A percentile compares a stretch with the other conserved stretches of the same genome.
Evolutionary conservation across 2,888 invertebrate genomes (phyloP).

Genomic region (Ichneumon xanthorius): DNA sequence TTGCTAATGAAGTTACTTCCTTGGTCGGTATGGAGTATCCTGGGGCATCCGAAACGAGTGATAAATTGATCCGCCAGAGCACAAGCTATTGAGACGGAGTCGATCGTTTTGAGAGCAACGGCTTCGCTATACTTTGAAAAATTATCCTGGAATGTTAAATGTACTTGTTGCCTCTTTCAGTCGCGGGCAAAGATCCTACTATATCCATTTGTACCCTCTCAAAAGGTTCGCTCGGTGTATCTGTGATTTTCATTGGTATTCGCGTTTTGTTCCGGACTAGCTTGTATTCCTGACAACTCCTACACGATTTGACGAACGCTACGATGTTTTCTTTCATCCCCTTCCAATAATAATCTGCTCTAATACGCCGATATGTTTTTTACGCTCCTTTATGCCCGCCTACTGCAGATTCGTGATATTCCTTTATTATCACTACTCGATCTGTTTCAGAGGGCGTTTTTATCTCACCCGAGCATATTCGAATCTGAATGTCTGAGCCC

Average conservation of each 20-base stretch:
- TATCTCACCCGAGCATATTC: constrained; percentile 42
- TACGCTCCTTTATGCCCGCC: constrained; percentile 59
- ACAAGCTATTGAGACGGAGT: constrained; percentile 43
- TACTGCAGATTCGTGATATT: constrained; percentile 57
- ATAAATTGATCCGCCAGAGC: too few species aligned
- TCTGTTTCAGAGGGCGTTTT: constrained; percentile 17
- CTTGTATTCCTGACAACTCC: too few species aligned
- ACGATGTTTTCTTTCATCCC: too few species aligned
- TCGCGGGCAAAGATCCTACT: constrained; percentile 67
- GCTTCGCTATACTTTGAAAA: constrained; percentile 61
- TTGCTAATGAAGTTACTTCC: too few species aligned
- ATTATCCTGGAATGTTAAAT: constrained; percentile 55
- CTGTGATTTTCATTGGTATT: constrained; percentile 50
- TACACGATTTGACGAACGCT: too few species aligned
- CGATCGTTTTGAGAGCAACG: constrained; percentile 37
- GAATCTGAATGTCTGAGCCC: not conserved
- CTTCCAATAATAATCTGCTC: too few species aligned
- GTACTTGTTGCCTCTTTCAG: constrained; percentile 52
- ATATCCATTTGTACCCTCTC: constrained; percentile 69
- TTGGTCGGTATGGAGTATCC: too few species aligned
- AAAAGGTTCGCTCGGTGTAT: constrained; percentile 47
- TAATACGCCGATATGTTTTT: constrained; percentile 54
- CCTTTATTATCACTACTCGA: constrained; percentile 47
- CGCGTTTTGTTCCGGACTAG: too few species aligned
- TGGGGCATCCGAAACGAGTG: too few species aligned